Evolutionary conservation across 1,140 invertebrate genomes (phyloP).

Genomic region (Bombus confusus): DNA sequence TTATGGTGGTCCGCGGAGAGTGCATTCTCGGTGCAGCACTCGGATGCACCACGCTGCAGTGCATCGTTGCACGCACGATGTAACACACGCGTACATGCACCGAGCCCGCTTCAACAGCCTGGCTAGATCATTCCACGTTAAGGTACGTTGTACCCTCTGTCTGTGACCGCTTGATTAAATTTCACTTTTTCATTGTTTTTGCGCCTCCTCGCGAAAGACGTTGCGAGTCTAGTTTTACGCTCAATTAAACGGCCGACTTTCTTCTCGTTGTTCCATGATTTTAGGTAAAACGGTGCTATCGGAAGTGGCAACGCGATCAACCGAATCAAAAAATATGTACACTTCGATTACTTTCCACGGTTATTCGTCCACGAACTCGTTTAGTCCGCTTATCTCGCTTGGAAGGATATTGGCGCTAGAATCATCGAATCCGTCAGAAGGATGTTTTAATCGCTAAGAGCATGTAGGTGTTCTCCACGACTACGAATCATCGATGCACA

Average conservation of each 20-base stretch:
- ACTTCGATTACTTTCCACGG: too few species aligned
- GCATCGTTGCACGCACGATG: constrained; percentile 49
- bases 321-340: too few species aligned
- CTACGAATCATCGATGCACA: too few species aligned
- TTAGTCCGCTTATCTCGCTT: too few species aligned
- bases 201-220: not conserved
- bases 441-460: not conserved
- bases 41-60: constrained; percentile 58
- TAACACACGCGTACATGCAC: constrained; percentile 46
- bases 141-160: constrained; percentile 26
- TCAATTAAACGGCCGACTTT: constrained; percentile 8
- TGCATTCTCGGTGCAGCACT: constrained; percentile 49
- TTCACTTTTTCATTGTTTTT: constrained; percentile 18
- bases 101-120: constrained; percentile 18
- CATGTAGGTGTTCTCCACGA: not conserved
- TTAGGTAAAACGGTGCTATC: not conserved
- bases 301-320: not conserved
- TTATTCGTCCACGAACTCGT: too few species aligned
- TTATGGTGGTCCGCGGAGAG: constrained; percentile 56
- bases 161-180: constrained; percentile 29
- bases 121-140: constrained; percentile 33
- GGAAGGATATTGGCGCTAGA: too few species aligned
- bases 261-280: not conserved
- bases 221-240: constrained; percentile 11
- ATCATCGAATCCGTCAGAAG: not conserved